Base-by-base conservation (phyloP, 2,113 vertebrate species). In the Gobius niger region DNA sequence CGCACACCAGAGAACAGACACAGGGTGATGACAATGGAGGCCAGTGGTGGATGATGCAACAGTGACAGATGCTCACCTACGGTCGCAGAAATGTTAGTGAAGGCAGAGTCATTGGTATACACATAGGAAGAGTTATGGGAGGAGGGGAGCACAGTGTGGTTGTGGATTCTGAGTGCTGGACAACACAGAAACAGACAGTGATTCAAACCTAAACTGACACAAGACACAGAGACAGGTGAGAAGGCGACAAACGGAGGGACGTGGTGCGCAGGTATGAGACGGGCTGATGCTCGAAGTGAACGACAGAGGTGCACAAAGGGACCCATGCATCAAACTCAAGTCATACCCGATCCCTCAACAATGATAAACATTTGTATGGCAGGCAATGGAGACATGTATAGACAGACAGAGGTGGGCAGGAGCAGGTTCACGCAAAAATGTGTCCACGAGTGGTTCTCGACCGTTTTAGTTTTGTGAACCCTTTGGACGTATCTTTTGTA, bases 81-180 rank as follows among this genome's bases (percentile, higher is more conserved):
- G 71, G 95, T 95, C 77, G 96, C 95, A 90, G 96, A 97, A 94
- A 93, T 92, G 92, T 98, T 98, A 95, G 97, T 95, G 95, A 96
- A 98, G 95, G 95, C 94, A 93, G 97, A 97, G 89, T 95, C 96
- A 96, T 96, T 97, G 95, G 95, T 93, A 94, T 93, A 94, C 89
- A 96, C 95, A 98, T 95, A 96, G 91, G 95, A 93, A 93, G 95
- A 93, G 77, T 96, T 95, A 96, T 95, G 95, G 90, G 93, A 93
- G 92, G 94, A 91, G 75, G 93, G 93, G 84, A 96, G 95, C 94
- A 96, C 96, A 96, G 96, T 97, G 94, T 96, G 94, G 94, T 95
- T 97, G 96, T 95, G 95, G 94, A 94, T 90, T 94, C 93, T 95
- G 89, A 95, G 91, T 84, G 94, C 97, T 98, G 94, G 90, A 89